Evolutionary conservation across 2,797 vertebrate genomes (phyloP).

Genomic region (Myotis pilosus): DNA sequence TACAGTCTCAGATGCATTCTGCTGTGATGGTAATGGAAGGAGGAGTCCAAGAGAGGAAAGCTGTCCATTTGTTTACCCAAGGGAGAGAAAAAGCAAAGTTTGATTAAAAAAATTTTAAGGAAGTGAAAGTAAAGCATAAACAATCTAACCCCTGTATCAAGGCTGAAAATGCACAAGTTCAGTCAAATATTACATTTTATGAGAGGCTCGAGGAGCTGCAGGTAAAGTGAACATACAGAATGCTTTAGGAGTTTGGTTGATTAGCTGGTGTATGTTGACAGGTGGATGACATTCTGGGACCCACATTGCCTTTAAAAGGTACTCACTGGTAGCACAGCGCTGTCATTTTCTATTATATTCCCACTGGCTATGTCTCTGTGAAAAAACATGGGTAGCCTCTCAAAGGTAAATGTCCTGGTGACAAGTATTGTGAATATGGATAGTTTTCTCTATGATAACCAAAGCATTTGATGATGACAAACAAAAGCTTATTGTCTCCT

Average conservation of each 20-base stretch:
- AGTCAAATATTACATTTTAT: conserved; percentile 15
- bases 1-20: conserved; percentile 91
- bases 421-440: conserved; percentile 6
- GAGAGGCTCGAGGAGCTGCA: not conserved
- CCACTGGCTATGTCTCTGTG: not conserved
- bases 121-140: conserved; percentile 91
- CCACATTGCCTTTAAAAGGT: not conserved
- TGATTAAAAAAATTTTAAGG: conserved; percentile 84
- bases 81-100: conserved; percentile 92
- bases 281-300: not conserved
- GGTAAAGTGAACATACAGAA: not conserved
- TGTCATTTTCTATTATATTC: not conserved
- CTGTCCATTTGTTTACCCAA: conserved; percentile 94
- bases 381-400: not conserved
- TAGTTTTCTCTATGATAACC: not conserved
- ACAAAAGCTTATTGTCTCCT: not conserved
- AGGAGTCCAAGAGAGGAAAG: conserved; percentile 85
- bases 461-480: not conserved
- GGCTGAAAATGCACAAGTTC: conserved; percentile 42
- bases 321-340: not conserved
- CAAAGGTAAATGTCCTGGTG: not conserved
- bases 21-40: conserved; percentile 93
- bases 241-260: not conserved
- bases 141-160: conserved; percentile 86
- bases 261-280: not conserved